These are phyloP conservation scores for Xylophagus ater DNA, from an alignment of 2,888 invertebrate genomes.

Conservation along the genomic window DNA sequence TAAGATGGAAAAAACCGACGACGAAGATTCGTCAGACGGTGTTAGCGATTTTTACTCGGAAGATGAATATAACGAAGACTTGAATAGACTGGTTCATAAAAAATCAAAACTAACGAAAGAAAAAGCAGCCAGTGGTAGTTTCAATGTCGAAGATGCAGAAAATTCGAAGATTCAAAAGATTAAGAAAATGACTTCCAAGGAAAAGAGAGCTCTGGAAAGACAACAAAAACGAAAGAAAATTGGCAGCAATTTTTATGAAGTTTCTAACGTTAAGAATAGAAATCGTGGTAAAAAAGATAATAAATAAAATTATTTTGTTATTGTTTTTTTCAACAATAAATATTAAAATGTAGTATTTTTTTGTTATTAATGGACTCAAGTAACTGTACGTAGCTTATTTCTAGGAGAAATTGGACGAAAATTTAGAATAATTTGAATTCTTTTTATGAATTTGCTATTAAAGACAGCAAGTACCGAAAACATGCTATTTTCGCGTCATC, in stretches of 20 bases:
- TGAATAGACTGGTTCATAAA: slow-evolving; percentile 32
- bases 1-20: slow-evolving; percentile 20
- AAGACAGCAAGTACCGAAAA: too few species aligned
- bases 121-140: slow-evolving; percentile 45
- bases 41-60: slow-evolving; percentile 58
- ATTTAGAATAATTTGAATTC: too few species aligned
- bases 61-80: slow-evolving; percentile 46
- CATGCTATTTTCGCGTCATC: too few species aligned
- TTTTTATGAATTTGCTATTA: too few species aligned
- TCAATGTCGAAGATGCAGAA: slow-evolving; percentile 43
- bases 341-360: slow-evolving; percentile 15
- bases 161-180: slow-evolving; percentile 24
- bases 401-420: too few species aligned
- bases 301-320: slow-evolving; percentile 7
- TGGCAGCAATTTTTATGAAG: slow-evolving; percentile 83
- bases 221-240: slow-evolving; percentile 66
- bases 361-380: too few species aligned
- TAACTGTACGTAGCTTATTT: too few species aligned
- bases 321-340: slow-evolving; percentile 2
- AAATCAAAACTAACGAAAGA: slow-evolving; percentile 38
- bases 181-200: slow-evolving; percentile 61
- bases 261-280: slow-evolving; percentile 78
- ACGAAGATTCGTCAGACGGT: slow-evolving; percentile 46
- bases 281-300: slow-evolving; percentile 58
- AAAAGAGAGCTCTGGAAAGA: slow-evolving; percentile 62